Conservation (phyloP, 2,113 vertebrate genomes). For the Ondatra zibethicus region DNA sequence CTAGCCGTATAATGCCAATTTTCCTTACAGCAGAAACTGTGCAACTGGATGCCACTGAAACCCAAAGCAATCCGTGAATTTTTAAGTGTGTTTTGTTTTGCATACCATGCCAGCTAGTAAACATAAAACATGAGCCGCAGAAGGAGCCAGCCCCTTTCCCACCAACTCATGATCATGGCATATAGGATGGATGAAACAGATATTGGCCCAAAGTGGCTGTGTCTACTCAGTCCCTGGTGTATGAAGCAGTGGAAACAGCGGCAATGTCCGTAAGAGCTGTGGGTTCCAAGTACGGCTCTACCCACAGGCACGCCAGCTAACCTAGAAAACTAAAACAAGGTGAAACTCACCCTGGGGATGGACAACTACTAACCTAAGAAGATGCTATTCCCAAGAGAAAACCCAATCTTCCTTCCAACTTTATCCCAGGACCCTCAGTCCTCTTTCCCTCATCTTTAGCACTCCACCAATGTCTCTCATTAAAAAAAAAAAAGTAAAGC, state of each 20-base stretch:
- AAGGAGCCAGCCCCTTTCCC: background rate
- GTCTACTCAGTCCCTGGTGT: background rate
- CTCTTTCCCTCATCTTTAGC: background rate
- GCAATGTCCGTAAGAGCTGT: background rate
- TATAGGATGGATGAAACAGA: background rate
- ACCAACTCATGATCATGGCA: background rate
- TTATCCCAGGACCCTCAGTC: background rate
- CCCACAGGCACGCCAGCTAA: background rate
- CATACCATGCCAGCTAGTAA: background rate
- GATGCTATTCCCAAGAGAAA: background rate
- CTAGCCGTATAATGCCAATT: slow-evolving; percentile 41
- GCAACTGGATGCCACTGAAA: slow-evolving; percentile 29
- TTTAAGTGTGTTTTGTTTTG: slow-evolving; percentile 16
- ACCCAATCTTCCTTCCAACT: background rate
- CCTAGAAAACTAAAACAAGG: background rate
- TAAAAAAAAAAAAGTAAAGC: background rate
- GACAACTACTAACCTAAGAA: background rate
- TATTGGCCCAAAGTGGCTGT: background rate
- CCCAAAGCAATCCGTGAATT: slow-evolving; percentile 19
- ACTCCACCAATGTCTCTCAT: background rate
- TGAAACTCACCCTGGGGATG: background rate
- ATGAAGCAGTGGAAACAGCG: background rate
- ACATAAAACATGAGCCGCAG: background rate
- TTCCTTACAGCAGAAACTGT: slow-evolving; percentile 28
- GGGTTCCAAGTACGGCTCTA: background rate